These are phyloP conservation scores for Mayetiola destructor DNA, from an alignment of 2,888 invertebrate genomes.

Conservation along the genomic window DNA sequence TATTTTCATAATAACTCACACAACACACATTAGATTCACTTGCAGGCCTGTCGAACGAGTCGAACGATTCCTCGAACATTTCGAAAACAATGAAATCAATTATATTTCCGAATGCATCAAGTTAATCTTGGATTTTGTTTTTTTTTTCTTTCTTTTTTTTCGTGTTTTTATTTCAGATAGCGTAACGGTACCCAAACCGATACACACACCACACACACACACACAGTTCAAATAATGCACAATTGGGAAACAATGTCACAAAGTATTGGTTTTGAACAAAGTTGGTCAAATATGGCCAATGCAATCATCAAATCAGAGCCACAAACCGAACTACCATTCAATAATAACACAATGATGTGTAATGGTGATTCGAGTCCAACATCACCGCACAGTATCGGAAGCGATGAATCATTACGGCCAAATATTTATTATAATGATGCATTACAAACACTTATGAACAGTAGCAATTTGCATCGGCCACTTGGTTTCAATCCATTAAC, in stretches of 20 bases:
- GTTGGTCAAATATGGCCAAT: conserved; percentile 16
- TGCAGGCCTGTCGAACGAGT: too few species aligned
- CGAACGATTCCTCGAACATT: too few species aligned
- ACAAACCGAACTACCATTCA: neutral
- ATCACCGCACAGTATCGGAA: conserved; percentile 38
- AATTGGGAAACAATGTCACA: conserved; percentile 14
- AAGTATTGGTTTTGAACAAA: neutral
- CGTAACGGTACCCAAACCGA: neutral
- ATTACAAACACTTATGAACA: neutral
- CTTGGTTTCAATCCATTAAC: conserved; percentile 46
- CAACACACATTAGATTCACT: too few species aligned
- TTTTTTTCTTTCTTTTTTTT: too few species aligned
- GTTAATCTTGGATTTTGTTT: too few species aligned
- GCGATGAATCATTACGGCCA: conserved; percentile 26
- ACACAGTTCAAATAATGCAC: conserved; percentile 5
- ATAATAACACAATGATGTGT: conserved; percentile 2
- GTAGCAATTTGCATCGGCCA: conserved; percentile 29
- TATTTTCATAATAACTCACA: too few species aligned
- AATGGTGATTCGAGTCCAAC: conserved; percentile 35
- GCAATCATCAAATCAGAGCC: conserved; percentile 15
- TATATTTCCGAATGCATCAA: too few species aligned
- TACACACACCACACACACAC: neutral
- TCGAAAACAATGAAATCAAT: too few species aligned
- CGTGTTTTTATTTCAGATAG: conserved; percentile 5
- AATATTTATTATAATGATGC: neutral